A percentile compares a stretch with the other conserved stretches of the same genome.
phyloP scores from a whole-genome alignment of 2,797 vertebrate species.

The Chaunax sp. region DNA sequence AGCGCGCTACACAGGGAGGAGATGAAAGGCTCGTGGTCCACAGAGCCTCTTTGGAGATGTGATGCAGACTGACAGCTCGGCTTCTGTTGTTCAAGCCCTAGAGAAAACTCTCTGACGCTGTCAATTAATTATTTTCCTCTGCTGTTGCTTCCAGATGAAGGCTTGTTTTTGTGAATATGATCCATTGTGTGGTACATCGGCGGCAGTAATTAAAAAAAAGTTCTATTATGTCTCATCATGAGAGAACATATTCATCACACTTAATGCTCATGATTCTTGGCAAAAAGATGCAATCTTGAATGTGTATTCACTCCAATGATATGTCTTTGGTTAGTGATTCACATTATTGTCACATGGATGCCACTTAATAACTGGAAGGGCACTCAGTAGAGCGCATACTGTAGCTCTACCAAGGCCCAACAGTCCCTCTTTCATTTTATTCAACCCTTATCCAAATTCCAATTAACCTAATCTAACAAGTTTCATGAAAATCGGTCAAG shows the following conservation, averaged over 20 bases:
- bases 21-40: conserved; percentile 71
- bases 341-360: conserved; percentile 30
- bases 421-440: too few species aligned
- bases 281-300: conserved; percentile 27
- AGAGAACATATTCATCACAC: background rate
- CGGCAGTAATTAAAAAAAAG: background rate
- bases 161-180: conserved; percentile 19
- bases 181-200: conserved; percentile 16
- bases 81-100: conserved; percentile 65
- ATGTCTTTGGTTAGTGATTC: conserved; percentile 3
- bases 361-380: background rate
- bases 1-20: conserved; percentile 39
- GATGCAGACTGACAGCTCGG: conserved; percentile 73
- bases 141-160: conserved; percentile 41
- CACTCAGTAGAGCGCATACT: too few species aligned
- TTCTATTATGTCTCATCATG: background rate
- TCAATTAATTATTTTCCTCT: conserved; percentile 44
- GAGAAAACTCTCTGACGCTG: conserved; percentile 37
- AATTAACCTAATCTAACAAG: too few species aligned
- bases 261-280: conserved; percentile 10
- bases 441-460: too few species aligned
- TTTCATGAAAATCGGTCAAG: too few species aligned
- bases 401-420: too few species aligned
- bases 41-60: conserved; percentile 55
- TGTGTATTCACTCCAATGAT: conserved; percentile 32